Percentiles rank a stretch among this genome's conserved stretches.
Evolutionary conservation across 2,888 invertebrate species (phyloP).

Genomic region (Drosophila phalerata): DNA sequence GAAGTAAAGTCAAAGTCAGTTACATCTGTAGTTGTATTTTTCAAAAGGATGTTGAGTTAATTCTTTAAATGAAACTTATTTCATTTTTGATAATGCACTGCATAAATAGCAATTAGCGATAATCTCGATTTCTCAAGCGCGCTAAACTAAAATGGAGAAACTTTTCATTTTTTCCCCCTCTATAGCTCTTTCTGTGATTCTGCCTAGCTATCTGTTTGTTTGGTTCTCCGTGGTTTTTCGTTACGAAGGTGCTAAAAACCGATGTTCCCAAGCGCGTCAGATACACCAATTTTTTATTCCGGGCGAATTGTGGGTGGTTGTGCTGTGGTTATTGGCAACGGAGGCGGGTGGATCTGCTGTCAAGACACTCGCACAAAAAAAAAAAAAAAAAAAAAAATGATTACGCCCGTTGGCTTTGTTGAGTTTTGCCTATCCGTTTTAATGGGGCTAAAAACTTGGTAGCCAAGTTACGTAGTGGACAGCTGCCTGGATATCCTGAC

Average conservation of each 20-base stretch:
- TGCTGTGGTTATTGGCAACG: background rate
- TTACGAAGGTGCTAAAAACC: constrained; percentile 48
- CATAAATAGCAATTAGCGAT: constrained; percentile 23
- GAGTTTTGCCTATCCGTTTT: constrained; percentile 42
- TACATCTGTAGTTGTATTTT: background rate
- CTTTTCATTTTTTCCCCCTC: background rate
- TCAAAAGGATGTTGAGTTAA: background rate
- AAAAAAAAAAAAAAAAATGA: constrained; percentile 3
- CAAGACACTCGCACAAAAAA: background rate
- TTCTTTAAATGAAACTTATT: background rate
- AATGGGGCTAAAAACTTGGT: constrained; percentile 47
- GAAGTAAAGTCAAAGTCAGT: background rate
- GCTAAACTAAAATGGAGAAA: background rate
- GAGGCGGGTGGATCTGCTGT: background rate
- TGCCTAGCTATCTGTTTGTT: background rate
- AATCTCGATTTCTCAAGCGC: constrained; percentile 5
- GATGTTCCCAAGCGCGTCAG: constrained; percentile 33
- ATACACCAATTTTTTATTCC: constrained; percentile 54
- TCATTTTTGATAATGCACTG: background rate
- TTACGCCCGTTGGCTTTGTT: constrained; percentile 15
- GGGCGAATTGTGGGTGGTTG: constrained; percentile 8
- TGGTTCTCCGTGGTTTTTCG: constrained; percentile 12
- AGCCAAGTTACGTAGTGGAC: constrained; percentile 35
- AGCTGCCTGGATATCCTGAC: constrained; percentile 5
- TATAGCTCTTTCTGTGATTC: background rate